Base-by-base conservation (phyloP, 1,140 invertebrate genomes). In the Trichoplusia ni region DNA sequence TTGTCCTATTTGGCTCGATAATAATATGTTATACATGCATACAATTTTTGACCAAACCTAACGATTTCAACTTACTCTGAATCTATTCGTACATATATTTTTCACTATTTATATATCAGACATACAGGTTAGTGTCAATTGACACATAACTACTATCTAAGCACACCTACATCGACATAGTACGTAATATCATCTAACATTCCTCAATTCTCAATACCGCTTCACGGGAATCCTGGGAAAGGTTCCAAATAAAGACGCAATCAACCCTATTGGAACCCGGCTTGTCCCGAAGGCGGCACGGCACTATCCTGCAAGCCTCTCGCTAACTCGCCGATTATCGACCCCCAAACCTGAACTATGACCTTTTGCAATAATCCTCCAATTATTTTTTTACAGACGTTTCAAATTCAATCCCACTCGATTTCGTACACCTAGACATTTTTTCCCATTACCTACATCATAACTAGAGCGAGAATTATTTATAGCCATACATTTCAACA, bases 301-400 rank as follows among this genome's bases (percentile, higher is more conserved):
- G 29, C 51, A 61, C 51, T 62, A 62, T 62, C 44, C 64, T 59
- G 49, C 54, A 68, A 65, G 38, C 69, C 54, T 67, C 68, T 68
- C 40, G 29, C 47, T 37, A 68, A 71, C 71, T 65, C 71, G 72
- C 80, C 66, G 74, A 69, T 69, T 82, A 86, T 86, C 77, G 79
- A 84, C 79, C 80, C 64, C 71, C 56, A 71, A 76, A 70, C 60
- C 73, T 79, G 74, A 86, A 73, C 83, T 81, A 38, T 81, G 78
- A 86, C 81, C 83, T 86, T 86, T 84, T 47, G 14, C 63, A 64
- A 33, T 40, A 53, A 70, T 23, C 64, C 37, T 49, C 38, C 66
- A 65, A 64, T 73, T 62, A 71, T 73, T 71, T 71, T 75, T 74
- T 49, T 62, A 68, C 11, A n/a, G n/a, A n/a, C n/a, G n/a, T n/a